phyloP scores from a whole-genome alignment of 2,113 vertebrate species.

The Gymnocephalus cernua region DNA sequence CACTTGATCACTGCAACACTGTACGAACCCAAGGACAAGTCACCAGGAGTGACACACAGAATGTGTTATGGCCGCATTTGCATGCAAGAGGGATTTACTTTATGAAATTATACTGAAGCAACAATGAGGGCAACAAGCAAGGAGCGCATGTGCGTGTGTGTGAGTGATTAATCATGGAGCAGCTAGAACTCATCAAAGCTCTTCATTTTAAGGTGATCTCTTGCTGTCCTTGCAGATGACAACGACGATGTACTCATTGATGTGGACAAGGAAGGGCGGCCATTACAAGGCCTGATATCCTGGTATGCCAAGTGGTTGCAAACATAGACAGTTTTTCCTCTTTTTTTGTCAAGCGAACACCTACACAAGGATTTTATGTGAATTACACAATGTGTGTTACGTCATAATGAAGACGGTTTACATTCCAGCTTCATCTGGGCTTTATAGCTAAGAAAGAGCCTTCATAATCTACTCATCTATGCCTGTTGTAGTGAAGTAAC shows the following conservation, averaged over 20 bases:
- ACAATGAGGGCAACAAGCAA: conserved; percentile 20
- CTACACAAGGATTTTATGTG: conserved; percentile 16
- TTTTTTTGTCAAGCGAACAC: conserved; percentile 11
- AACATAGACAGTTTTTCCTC: not conserved
- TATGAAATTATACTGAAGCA: conserved; percentile 32
- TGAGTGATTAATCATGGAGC: conserved; percentile 32
- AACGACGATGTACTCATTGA: conserved; percentile 16
- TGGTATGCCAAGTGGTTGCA: not conserved
- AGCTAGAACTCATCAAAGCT: conserved; percentile 19
- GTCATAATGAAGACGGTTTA: conserved; percentile 39
- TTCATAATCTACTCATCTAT: conserved; percentile 61
- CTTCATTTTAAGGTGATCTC: conserved; percentile 27
- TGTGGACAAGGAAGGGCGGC: conserved; percentile 28
- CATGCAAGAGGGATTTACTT: conserved; percentile 31
- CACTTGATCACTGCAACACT: conserved; percentile 51
- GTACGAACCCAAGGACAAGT: conserved; percentile 65
- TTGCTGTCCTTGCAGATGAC: conserved; percentile 48
- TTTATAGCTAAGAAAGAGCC: conserved; percentile 29
- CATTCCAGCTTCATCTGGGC: conserved; percentile 32
- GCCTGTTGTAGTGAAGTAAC: conserved; percentile 45
- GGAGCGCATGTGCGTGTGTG: not conserved
- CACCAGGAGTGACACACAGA: conserved; percentile 44
- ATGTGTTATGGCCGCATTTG: conserved; percentile 44
- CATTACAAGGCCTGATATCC: not conserved
- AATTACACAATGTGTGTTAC: conserved; percentile 21